A percentile compares a stretch with the other conserved stretches of the same genome.
phyloP scores from a whole-genome alignment of 2,888 invertebrate species.

The Megalurothrips usitatus region DNA sequence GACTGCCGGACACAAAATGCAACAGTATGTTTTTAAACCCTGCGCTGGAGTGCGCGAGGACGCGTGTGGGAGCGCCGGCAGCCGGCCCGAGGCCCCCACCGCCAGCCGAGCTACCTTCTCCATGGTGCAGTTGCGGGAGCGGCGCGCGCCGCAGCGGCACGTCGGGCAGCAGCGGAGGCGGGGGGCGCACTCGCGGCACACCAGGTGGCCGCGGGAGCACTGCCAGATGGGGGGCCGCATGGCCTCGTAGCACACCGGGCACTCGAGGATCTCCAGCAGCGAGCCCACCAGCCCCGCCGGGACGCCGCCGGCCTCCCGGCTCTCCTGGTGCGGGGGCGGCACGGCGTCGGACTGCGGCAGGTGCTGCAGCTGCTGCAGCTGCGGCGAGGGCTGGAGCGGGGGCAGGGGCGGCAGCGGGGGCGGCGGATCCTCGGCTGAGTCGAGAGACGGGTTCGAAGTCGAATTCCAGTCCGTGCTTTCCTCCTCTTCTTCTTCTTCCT shows the following conservation, averaged over 20 bases:
- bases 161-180: conserved; percentile 57
- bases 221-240: conserved; percentile 59
- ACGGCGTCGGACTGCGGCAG: background rate
- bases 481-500: background rate
- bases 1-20: too few species aligned
- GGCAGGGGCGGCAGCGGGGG: background rate
- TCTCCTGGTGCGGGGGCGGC: background rate
- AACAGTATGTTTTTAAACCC: too few species aligned
- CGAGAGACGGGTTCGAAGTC: background rate
- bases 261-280: conserved; percentile 54
- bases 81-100: too few species aligned
- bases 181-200: conserved; percentile 55
- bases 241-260: conserved; percentile 61
- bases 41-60: too few species aligned
- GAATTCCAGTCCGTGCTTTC: background rate
- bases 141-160: conserved; percentile 51
- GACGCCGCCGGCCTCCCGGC: background rate
- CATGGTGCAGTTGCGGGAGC: conserved; percentile 54
- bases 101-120: conserved; percentile 47
- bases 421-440: background rate
- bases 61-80: too few species aligned
- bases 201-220: conserved; percentile 60
- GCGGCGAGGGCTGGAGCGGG: background rate
- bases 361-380: background rate
- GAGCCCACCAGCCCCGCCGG: conserved; percentile 38